Evolutionary conservation across 2,797 vertebrate species (phyloP), one percentile per base, ranked within the genome.

Genomic region (Podarcis lilfordi): DNA sequence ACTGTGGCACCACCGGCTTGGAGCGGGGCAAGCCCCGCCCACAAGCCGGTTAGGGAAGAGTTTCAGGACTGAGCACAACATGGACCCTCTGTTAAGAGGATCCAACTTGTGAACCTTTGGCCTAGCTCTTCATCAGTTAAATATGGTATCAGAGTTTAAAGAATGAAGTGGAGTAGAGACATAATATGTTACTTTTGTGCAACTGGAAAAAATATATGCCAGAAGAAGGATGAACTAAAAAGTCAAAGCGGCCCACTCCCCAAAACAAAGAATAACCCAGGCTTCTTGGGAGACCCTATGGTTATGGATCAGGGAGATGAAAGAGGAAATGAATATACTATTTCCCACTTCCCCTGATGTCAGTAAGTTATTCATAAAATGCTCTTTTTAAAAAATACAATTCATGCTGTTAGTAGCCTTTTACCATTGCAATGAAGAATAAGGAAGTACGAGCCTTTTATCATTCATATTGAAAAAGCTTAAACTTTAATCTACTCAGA

Each of bases 331-430:
- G 27, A 93, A 91, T 88, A 81, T 76, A 69, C 89, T 89, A 82
- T 92, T 95, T 92, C 78, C 86, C 89, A 6, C 69, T 92, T 92
- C 89, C 87, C 89, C 50, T 90, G 72, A 29, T 59, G 43, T 69
- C 84, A 37, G 85, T 85, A 85, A 89, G 25, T 88, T 94, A 93
- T 93, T 92, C 88, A 75, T 45, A 86, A 66, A 92, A 90, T 80
- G 8, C 79, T 86, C 82, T 55, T 86, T 95, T 96, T 93, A 88
- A 64, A 92, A 92, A 92, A 92, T 92, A 86, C 23, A 93, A 85
- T 93, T 94, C 81, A 75, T 81, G 66, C 66, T 86, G 91, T 93
- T 92, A 92, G 69, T 82, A 94, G 68, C 69, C 88, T 90, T 94
- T 92, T 91, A 90, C 84, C 68, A 72, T 90, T 93, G 89, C 76